These are phyloP conservation scores for Penaeus japonicus DNA, from an alignment of 1,140 invertebrate genomes.

Conservation along the genomic window DNA sequence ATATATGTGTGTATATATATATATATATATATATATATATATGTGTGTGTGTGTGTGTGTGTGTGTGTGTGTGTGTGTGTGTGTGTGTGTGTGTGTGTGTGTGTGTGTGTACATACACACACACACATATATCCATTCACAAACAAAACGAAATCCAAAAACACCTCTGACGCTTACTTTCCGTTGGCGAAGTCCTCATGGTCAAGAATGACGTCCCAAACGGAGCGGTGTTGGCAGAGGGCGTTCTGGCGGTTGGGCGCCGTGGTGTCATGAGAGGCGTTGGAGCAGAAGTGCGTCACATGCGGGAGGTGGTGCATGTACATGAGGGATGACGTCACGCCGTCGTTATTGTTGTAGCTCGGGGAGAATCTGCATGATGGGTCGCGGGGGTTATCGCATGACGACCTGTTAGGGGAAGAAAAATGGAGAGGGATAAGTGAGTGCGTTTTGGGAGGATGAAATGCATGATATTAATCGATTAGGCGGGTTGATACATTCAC, in stretches of 20 bases:
- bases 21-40: not conserved
- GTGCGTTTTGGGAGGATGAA: too few relatives aligned
- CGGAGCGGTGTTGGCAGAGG: slow-evolving; percentile 59
- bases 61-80: not conserved
- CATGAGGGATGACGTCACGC: slow-evolving; percentile 68
- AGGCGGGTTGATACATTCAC: too few relatives aligned
- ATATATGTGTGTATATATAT: slow-evolving; percentile 26
- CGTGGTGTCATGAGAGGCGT: slow-evolving; percentile 60
- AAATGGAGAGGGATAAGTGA: not conserved
- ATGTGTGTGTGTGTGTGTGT: not conserved
- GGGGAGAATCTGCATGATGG: slow-evolving; percentile 45
- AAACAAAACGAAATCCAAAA: not conserved
- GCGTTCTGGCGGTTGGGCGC: slow-evolving; percentile 65
- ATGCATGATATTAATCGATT: not conserved
- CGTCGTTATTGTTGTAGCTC: slow-evolving; percentile 52
- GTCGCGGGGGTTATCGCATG: slow-evolving; percentile 47
- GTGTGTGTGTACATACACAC: not conserved
- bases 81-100: not conserved
- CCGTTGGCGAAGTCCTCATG: slow-evolving; percentile 60
- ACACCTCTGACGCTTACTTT: not conserved
- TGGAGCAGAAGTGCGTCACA: slow-evolving; percentile 60
- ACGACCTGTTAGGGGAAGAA: not conserved
- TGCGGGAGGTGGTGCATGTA: slow-evolving; percentile 64
- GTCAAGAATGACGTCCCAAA: slow-evolving; percentile 60
- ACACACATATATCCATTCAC: slow-evolving; percentile 24